phyloP scores from a whole-genome alignment of 2,113 vertebrate genomes.

The Pogona vitticeps region DNA sequence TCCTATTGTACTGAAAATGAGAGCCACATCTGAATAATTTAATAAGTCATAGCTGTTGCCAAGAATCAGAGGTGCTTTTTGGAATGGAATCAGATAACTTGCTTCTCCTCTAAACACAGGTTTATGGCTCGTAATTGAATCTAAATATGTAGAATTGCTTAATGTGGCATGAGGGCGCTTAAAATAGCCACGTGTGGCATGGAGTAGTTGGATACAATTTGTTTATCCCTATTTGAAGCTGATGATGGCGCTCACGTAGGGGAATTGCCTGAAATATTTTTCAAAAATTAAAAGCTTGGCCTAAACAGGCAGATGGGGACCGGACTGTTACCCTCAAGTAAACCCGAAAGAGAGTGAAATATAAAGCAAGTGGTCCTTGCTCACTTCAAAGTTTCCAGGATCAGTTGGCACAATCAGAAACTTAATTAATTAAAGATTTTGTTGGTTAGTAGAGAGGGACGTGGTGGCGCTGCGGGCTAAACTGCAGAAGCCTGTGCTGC shows the following conservation, averaged over 20 bases:
- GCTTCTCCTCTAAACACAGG: neutral
- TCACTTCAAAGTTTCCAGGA: neutral
- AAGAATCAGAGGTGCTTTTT: slow-evolving; percentile 18
- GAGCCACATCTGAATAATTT: slow-evolving; percentile 33
- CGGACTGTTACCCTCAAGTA: neutral
- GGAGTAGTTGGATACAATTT: neutral
- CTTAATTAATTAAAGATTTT: neutral
- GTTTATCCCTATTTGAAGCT: neutral
- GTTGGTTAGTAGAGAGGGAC: no score
- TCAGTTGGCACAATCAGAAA: neutral
- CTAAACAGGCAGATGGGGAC: neutral
- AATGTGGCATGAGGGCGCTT: slow-evolving; percentile 16
- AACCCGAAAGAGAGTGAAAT: neutral
- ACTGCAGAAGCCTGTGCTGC: no score
- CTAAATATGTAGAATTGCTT: neutral
- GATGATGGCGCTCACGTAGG: no score
- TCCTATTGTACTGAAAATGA: slow-evolving; percentile 15
- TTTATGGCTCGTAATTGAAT: slow-evolving; percentile 15
- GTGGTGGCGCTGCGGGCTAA: no score
- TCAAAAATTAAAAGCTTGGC: neutral
- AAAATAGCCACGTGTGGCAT: neutral
- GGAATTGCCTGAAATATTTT: neutral
- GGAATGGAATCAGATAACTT: slow-evolving; percentile 6
- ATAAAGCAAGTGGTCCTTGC: neutral
- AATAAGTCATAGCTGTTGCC: slow-evolving; percentile 15